These are phyloP conservation scores for Neolamprologus tretocephalus DNA, from an alignment of 2,113 vertebrate genomes.

Conservation along the genomic window DNA sequence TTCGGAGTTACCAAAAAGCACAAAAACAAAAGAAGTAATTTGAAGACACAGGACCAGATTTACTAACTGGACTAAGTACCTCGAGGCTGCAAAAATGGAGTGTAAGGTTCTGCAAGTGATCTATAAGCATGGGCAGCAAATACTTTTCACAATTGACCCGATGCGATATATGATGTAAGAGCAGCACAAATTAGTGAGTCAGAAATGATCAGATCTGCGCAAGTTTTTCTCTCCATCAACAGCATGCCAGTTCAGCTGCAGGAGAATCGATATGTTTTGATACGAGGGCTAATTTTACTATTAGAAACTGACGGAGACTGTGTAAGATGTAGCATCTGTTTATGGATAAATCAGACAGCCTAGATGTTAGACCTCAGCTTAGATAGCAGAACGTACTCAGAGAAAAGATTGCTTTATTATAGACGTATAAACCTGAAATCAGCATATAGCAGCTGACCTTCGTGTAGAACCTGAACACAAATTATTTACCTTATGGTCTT, in stretches of 20 bases:
- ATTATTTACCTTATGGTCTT: neutral
- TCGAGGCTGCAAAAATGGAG: neutral
- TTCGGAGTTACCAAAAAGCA: rapidly evolving
- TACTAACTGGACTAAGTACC: neutral
- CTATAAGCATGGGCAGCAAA: neutral
- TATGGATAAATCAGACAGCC: neutral
- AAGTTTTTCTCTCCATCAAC: neutral
- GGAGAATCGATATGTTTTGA: neutral
- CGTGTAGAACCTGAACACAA: neutral
- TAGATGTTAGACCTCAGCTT: neutral
- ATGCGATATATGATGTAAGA: neutral
- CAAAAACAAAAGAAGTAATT: neutral
- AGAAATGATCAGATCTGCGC: neutral
- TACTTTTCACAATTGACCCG: neutral
- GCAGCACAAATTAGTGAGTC: neutral
- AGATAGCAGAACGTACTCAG: neutral
- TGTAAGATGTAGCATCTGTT: neutral
- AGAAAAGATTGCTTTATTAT: neutral
- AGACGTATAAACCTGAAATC: neutral
- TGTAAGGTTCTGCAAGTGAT: neutral
- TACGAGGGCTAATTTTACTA: neutral
- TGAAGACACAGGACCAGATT: neutral
- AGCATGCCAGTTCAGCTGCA: neutral
- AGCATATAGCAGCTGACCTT: neutral
- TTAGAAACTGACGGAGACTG: neutral